Percentiles rank a stretch among this genome's conserved stretches.
phyloP scores from a whole-genome alignment of 2,113 vertebrate genomes.

The Bombycilla garrulus region DNA sequence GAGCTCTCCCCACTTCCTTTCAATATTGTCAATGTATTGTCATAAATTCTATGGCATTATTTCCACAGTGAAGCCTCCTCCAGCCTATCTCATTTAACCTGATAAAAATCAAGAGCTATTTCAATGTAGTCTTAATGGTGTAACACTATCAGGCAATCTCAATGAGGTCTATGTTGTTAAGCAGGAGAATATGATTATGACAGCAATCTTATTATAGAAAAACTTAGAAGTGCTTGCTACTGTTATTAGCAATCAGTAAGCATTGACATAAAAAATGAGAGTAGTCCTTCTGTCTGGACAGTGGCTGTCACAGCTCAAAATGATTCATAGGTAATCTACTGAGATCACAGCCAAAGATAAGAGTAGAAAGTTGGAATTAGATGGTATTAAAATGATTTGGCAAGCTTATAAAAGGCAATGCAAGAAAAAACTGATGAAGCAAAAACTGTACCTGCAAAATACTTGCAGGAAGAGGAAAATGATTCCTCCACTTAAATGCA shows the following conservation, averaged over 20 bases:
- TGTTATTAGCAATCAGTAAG: background rate
- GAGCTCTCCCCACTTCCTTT: background rate
- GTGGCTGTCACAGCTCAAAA: background rate
- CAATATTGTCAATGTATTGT: background rate
- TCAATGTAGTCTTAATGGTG: background rate
- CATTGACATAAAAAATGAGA: background rate
- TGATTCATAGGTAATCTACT: background rate
- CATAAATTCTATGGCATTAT: background rate
- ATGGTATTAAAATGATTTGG: background rate
- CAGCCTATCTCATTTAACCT: background rate
- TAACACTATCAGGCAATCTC: background rate
- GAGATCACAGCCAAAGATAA: background rate
- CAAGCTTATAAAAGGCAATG: background rate
- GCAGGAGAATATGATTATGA: background rate
- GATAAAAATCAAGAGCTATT: background rate
- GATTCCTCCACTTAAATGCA: background rate
- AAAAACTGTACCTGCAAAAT: background rate
- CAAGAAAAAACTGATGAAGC: background rate
- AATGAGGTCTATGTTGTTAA: background rate
- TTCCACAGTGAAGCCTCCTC: background rate
- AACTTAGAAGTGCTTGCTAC: background rate
- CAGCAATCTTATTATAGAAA: background rate
- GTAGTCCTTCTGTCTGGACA: background rate
- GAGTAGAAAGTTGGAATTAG: background rate
- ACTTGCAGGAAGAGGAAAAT: background rate